These are phyloP conservation scores for Microchirus variegatus DNA, from an alignment of 2,797 vertebrate genomes.

Conservation along the genomic window DNA sequence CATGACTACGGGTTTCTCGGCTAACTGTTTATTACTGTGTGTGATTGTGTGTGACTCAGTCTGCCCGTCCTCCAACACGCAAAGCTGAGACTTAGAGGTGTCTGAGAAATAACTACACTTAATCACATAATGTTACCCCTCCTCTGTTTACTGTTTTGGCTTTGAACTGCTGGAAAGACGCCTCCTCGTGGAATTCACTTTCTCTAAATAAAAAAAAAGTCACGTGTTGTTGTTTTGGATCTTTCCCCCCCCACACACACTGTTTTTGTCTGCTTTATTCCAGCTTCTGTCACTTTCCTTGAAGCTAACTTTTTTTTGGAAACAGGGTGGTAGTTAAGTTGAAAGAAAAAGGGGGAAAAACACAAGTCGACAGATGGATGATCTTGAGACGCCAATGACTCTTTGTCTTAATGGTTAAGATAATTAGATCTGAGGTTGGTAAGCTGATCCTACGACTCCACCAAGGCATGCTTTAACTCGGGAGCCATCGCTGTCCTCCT, in stretches of 20 bases:
- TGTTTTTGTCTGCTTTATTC: slow-evolving; percentile 6
- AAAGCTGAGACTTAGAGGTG: slow-evolving; percentile 33
- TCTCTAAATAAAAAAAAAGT: slow-evolving; percentile 9
- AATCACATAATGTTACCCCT: slow-evolving; percentile 65
- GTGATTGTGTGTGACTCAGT: neutral
- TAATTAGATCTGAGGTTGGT: slow-evolving; percentile 67
- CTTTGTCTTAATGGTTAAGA: slow-evolving; percentile 58
- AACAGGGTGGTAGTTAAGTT: neutral
- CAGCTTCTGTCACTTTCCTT: slow-evolving; percentile 19
- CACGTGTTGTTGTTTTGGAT: neutral
- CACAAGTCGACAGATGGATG: slow-evolving; percentile 54
- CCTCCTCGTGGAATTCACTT: slow-evolving; percentile 36
- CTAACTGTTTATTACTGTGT: neutral
- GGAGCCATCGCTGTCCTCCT: slow-evolving; percentile 72
- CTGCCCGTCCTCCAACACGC: slow-evolving; percentile 15
- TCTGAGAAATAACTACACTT: slow-evolving; percentile 54
- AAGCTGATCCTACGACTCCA: slow-evolving; percentile 68
- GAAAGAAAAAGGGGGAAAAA: neutral
- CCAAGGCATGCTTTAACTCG: slow-evolving; percentile 62
- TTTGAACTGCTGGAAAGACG: slow-evolving; percentile 30
- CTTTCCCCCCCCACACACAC: slow-evolving; percentile 7
- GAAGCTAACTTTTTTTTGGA: slow-evolving; percentile 10
- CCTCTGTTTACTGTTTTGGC: slow-evolving; percentile 40
- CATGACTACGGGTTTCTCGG: neutral
- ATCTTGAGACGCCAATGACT: slow-evolving; percentile 28